Evolutionary conservation across 2,888 invertebrate genomes (phyloP), one percentile per base, ranked within the genome.

Genomic region (Spisula solida): DNA sequence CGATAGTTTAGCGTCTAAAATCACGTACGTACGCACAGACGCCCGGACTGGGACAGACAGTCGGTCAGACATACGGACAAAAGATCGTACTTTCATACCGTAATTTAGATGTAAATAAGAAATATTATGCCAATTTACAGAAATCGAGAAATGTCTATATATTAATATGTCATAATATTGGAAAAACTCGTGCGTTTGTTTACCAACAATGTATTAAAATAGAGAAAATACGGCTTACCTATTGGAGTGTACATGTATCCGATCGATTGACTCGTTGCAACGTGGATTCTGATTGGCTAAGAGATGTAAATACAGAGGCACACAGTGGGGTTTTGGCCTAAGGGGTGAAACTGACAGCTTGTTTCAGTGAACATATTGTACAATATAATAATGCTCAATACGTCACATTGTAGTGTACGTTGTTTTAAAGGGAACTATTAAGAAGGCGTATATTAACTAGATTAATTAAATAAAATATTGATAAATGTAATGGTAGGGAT

Each of bases 211-310:
- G 60, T n/a, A 60, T 70, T 60, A 70, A 86, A 47, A 41, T 56
- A 66, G 70, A 25, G 34, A 51, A 86, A 86, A 81, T 86, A 70
- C 47, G 6, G 16, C 88, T 86, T 88, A 88, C 88, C 83, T 86
- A 84, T 66, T 81, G 70, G 20, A 8, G 75, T 51, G 86, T 29
- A 86, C 66, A 85, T 81, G 47, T 66, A 85, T 83, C 78, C 79
- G 79, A 34, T 75, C 56, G 41, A 29, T 56, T 51, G 66, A 60
- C 55, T 5, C 16, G 87, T 83, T 85, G 60, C 78, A 88, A 87
- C 66, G 56, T 56, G 41, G 34, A 56, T 70, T 88, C 41, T 90
- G 85, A 90, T 90, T 90, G 90, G 90, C 80, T 41, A 31, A 86
- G 1, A 0, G 29, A 29, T 66, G 18, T 18, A 12, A 10, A n/a